Base-by-base conservation (phyloP, 2,888 invertebrate genomes). In the Hydraecia micacea region DNA sequence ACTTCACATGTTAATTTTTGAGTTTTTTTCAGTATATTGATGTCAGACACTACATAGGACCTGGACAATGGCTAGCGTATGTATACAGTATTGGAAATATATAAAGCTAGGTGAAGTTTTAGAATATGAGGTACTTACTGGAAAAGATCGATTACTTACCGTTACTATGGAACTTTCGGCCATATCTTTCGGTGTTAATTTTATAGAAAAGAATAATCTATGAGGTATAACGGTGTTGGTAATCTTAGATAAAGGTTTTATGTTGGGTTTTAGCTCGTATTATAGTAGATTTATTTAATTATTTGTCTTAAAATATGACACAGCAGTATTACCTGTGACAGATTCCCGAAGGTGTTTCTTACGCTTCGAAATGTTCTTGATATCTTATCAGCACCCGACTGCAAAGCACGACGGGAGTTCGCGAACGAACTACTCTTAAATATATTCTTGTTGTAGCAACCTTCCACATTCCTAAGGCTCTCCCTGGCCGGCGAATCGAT, bases 311-410 rank as follows among this genome's bases (percentile, higher is more conserved):
- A 67, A 63, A 49, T 68, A 66, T 42, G 49, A 72, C 28, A 32
- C n/a, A 36, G 69, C 58, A 21, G 52, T 65, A 74, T 75, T 90
- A 98, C 98, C 97, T 98, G 98, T 69, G 98, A 97, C 83, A 98
- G 95, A 79, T 97, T 97, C 25, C 98, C 98, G 83, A 98, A 97
- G 32, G 97, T 97, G 78, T 97, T 97, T 87, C 97, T 95, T 39
- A 98, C 97, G 83, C 97, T 97, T 80, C 97, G 97, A 87, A 98
- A 97, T 0, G 98, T 98, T 92, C 97, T 97, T 2, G 97, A 97
- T 81, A 98, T 97, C 92, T 97, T 98, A 85, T 98, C 98, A 21
- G 98, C 98, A 52, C 98, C 97, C 69, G 97, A 97, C 88, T 98
- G 97, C 70, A 98, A 93, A 66, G 97, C 97, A 89, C 97, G 97